Base-by-base conservation (phyloP, 2,797 vertebrate genomes). In the Enteromius afrohamiltoni region DNA sequence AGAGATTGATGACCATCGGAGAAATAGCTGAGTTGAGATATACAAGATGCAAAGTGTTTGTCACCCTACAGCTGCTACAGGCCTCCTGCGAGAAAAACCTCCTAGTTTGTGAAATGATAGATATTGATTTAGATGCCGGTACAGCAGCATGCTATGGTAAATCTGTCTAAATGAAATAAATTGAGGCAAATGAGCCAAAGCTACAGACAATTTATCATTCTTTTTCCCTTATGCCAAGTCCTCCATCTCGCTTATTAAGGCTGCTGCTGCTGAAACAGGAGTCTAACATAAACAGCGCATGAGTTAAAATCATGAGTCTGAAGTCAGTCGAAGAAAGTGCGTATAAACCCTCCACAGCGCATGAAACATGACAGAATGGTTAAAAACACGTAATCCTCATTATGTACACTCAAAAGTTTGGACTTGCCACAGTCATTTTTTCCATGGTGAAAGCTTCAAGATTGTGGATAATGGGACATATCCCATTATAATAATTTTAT, bases 161-260 rank as follows among this genome's bases (percentile, higher is more conserved):
- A 77, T 42, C 75, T 29, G 40, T 77, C 75, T 62, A 77, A 77
- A 62, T 77, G 4, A 62, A 60, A 77, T 62, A 77, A 77, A 77
- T 21, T 62, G 75, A 77, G 23, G 75, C 55, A 62, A 77, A 77
- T 45, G 16, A 77, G 37, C 37, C 55, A 77, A 62, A 62, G 55
- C 55, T 62, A 40, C 55, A 62, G 34, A 77, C 34, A 58, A 76
- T 65, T 34, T 49, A 49, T 74, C 77, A 64, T 82, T 42, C 42
- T 71, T 60, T 67, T 53, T 29, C 70, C 45, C 47, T 53, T 31
- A 79, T 51, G 77, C 67, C 64, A 64, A 69, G 62, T 53, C 51
- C 70, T 65, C 58, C 70, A 51, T 82, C 31, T 62, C 31, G n/a
- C 51, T 76, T 94, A 92, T 90, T 93, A 90, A 23, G 79, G 87